Base-by-base conservation (phyloP, 2,888 invertebrate species). In the Rhopalosiphum nymphaeae region DNA sequence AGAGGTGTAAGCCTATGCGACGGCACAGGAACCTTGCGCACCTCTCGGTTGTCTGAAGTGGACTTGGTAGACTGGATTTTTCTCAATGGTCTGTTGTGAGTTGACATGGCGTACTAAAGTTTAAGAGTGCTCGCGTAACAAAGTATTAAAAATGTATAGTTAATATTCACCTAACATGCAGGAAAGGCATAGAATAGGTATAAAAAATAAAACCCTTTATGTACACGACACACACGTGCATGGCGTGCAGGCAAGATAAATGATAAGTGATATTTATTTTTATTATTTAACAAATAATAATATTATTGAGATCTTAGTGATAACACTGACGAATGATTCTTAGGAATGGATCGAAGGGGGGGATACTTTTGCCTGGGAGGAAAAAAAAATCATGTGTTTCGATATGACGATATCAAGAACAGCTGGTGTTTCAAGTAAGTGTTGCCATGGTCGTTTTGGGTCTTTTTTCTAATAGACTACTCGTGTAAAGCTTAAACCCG, bases 1-100 rank as follows among this genome's bases (percentile, higher is more conserved):
- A 99, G 96, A 0, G 99, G 99, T 21, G 98, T 97, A 95, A 98
- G 98, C 96, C 99, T 97, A 96, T 99, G 98, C 11, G 98, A 97
- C 29, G 99, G 99, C n/a, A 99, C 98, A 16, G 98, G 96, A 78
- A 99, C 96, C 96, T 97, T 98, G 95, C 98, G 96, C 96, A 97
- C 42, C 86, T 95, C 95, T n/a, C 93, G n/a, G 21, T 93, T 91
- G 44, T 94, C 95, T 10, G 86, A 44, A 5, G 86, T 13, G 5
- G 89, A 84, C 49, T 78, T 93, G 9, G 89, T 87, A 11, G 94
- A 84, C n/a, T 94, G 87, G 10, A 94, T n/a, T 57, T 94, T 94
- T n/a, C 78, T 94, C 61, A 93, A 25, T 11, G 85, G 91, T 49
- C 25, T 91, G 56, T 89, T 94, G 10, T 88, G 53, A 4, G 78